Percentiles rank a stretch among this genome's conserved stretches.
These are phyloP conservation scores for Geophilus truncorum DNA, from an alignment of 2,888 invertebrate species.

Conservation along the genomic window DNA sequence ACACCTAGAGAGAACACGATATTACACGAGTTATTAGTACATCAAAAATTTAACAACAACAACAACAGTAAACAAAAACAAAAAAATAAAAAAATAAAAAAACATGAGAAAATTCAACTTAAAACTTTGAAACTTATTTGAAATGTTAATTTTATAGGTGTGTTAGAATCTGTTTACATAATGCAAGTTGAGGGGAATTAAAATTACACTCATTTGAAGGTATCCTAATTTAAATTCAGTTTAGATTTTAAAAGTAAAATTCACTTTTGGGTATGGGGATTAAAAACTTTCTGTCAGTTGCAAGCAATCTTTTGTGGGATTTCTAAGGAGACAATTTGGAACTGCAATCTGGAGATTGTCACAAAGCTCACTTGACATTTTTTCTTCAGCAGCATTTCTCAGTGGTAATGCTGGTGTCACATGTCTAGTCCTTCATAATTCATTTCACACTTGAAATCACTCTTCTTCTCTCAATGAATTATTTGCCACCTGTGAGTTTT, in stretches of 20 bases:
- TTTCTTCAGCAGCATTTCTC: not conserved
- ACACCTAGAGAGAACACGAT: not conserved
- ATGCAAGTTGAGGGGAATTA: not conserved
- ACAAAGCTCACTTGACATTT: not conserved
- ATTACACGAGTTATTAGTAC: not conserved
- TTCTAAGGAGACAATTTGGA: not conserved
- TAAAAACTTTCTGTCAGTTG: not conserved
- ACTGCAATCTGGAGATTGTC: constrained; percentile 8
- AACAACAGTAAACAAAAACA: not conserved
- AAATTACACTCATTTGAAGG: not conserved
- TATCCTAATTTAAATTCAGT: not conserved
- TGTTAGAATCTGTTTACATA: not conserved
- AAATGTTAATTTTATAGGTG: not conserved
- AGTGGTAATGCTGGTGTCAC: not conserved
- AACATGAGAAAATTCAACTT: too few relatives aligned
- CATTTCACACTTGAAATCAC: constrained; percentile 1
- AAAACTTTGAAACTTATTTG: not conserved
- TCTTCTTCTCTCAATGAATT: not conserved
- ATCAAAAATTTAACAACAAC: constrained; percentile 20
- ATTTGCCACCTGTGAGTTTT: constrained; percentile 10
- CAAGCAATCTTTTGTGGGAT: not conserved
- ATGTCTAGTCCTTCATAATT: constrained; percentile 6
- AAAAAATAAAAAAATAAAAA: not conserved
- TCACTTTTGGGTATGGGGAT: too few relatives aligned
- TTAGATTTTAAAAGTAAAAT: too few relatives aligned